Evolutionary conservation across 2,888 invertebrate species (phyloP), one percentile per base, ranked within the genome.

Genomic region (Drosophila fulvimacula): DNA sequence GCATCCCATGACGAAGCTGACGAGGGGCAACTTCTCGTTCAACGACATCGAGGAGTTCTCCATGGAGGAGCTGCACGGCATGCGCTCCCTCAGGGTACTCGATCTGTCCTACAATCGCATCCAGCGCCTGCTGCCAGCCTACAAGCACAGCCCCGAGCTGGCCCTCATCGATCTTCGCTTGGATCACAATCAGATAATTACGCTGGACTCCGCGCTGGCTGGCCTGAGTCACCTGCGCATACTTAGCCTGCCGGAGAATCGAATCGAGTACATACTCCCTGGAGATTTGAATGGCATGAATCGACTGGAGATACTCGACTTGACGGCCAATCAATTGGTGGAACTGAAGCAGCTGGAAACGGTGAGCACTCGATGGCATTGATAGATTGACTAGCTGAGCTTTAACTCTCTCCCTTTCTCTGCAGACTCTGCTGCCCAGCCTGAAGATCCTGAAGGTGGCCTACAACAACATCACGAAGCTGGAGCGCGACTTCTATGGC

Each of bases 401-500:
- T 9, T 53, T 15, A 21, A 13, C 30, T n/a, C 10, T 21, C 13
- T 24, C 1, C 2, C 1, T 30, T 10, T 10, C 30, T 55, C n/a
- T 7, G 38, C 93, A 97, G 97, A 96, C 96, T 55, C 95, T 95
- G 93, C 93, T 97, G 80, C 96, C 96, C 21, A 94, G 95, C 39
- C 92, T 97, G 76, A 96, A 96, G 91, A 95, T 96, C 82, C 92
- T 97, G 62, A 94, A 95, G 76, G 96, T 96, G 1, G 95, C 96
- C 61, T 95, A 96, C 90, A 97, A 97, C 91, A 95, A 95, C 76
- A 93, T 97, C 55, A 95, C 95, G 5, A 93, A 94, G 49, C 93
- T 97, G 81, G 96, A 96, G 71, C 95, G 95, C 87, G 97, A 97
- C 91, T 97, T 97, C 92, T 96, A 96, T 81, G 97, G 97, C 1